Evolutionary conservation across 2,113 vertebrate genomes (phyloP).

Genomic region (Thymallus thymallus): DNA sequence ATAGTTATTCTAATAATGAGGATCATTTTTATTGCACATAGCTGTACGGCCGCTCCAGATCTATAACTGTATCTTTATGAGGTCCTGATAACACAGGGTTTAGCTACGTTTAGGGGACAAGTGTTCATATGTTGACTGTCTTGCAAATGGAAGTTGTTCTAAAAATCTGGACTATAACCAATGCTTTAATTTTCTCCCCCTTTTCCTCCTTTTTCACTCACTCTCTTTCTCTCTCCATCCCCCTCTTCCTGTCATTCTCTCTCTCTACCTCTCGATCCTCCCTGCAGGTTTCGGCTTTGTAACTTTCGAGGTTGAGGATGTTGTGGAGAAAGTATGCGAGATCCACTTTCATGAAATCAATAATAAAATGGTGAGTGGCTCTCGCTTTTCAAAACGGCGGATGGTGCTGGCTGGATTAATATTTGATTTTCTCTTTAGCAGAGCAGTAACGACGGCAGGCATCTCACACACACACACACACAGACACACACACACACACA

Average conservation of each 20-base stretch:
- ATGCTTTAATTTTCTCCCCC: constrained; percentile 3
- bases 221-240: neutral
- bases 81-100: constrained; percentile 37
- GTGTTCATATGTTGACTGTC: constrained; percentile 43
- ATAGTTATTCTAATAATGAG: constrained; percentile 52
- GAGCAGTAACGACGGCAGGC: constrained; percentile 14
- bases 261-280: constrained; percentile 11
- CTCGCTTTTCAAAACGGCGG: constrained; percentile 47
- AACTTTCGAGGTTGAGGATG: constrained; percentile 91
- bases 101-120: constrained; percentile 3
- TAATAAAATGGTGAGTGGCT: constrained; percentile 91
- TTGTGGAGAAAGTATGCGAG: constrained; percentile 94
- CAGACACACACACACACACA: too few species aligned
- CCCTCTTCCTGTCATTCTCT: constrained; percentile 4
- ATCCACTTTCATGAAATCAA: constrained; percentile 96
- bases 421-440: constrained; percentile 50
- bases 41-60: constrained; percentile 26
- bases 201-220: neutral
- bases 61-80: constrained; percentile 47
- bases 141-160: constrained; percentile 43
- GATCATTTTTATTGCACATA: constrained; percentile 47
- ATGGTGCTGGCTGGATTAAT: constrained; percentile 45
- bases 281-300: constrained; percentile 87
- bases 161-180: constrained; percentile 33
- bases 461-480: constrained; percentile 6